Evolutionary conservation across 1,140 invertebrate species (phyloP).

Genomic region (Tetramorium parvispinum): DNA sequence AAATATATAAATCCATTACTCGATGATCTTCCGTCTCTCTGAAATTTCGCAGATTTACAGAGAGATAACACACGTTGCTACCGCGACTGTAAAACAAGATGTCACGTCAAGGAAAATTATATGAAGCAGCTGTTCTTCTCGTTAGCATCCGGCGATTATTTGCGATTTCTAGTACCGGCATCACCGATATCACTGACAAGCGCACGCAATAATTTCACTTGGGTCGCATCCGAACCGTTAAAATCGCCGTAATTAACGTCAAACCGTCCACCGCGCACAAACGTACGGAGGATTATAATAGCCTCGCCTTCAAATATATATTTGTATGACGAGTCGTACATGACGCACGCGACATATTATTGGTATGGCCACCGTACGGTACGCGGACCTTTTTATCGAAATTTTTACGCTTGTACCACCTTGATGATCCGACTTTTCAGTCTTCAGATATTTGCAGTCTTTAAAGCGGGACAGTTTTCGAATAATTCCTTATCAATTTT

Average conservation of each 20-base stretch:
- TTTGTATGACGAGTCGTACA: neutral
- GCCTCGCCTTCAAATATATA: slow-evolving; percentile 14
- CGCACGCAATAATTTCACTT: slow-evolving; percentile 47
- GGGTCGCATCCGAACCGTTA: slow-evolving; percentile 25
- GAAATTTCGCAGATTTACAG: slow-evolving; percentile 6
- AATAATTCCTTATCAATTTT: neutral
- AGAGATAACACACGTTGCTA: neutral
- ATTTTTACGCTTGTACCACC: neutral
- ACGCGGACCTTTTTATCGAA: neutral
- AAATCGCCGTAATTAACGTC: slow-evolving; percentile 44
- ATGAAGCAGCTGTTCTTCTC: slow-evolving; percentile 43
- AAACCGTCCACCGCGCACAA: slow-evolving; percentile 11
- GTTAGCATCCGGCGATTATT: slow-evolving; percentile 46
- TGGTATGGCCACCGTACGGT: neutral
- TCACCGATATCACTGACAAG: slow-evolving; percentile 46
- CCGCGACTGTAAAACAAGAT: slow-evolving; percentile 6
- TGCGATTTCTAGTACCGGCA: slow-evolving; percentile 27
- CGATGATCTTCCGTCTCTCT: neutral
- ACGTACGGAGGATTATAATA: slow-evolving; percentile 3
- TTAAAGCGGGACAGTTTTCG: neutral
- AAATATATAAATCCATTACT: neutral
- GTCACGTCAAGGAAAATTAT: slow-evolving; percentile 43
- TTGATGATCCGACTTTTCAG: neutral
- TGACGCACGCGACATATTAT: neutral
- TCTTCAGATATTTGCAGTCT: neutral